phyloP scores from a whole-genome alignment of 2,797 vertebrate genomes.

The Chelidonichthys spinosus region DNA sequence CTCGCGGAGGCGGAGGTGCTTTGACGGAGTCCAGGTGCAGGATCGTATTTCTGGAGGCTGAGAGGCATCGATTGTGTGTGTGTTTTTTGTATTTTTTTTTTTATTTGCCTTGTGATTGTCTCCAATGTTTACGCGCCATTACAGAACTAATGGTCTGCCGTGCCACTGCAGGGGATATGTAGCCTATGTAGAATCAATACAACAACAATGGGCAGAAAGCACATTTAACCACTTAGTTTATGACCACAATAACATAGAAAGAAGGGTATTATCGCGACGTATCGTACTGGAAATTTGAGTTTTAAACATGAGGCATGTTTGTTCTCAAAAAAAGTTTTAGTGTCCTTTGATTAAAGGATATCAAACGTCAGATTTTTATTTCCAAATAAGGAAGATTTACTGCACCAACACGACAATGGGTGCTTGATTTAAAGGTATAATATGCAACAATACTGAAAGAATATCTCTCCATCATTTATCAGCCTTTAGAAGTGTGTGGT shows the following conservation, averaged over 20 bases:
- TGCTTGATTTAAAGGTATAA: no score
- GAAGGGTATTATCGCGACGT: slow-evolving; percentile 3
- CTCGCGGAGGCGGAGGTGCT: slow-evolving; percentile 51
- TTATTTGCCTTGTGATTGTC: slow-evolving; percentile 59
- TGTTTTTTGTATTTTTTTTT: slow-evolving; percentile 43
- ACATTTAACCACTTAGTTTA: slow-evolving; percentile 40
- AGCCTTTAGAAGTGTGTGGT: no score
- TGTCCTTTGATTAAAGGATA: not conserved
- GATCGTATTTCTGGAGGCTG: slow-evolving; percentile 66
- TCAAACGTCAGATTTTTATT: not conserved
- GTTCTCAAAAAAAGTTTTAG: not conserved
- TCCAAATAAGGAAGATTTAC: not conserved
- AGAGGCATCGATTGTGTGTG: slow-evolving; percentile 67
- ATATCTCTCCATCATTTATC: no score
- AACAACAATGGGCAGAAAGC: slow-evolving; percentile 38
- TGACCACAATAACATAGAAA: slow-evolving; percentile 4
- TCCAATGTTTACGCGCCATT: slow-evolving; percentile 60
- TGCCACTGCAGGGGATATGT: slow-evolving; percentile 42
- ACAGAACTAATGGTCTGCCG: slow-evolving; percentile 53
- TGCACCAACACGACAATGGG: no score
- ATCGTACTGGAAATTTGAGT: not conserved
- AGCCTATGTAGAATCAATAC: slow-evolving; percentile 34
- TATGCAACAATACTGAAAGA: no score
- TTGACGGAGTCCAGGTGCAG: slow-evolving; percentile 61
- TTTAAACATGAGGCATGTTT: not conserved